phyloP scores from a whole-genome alignment of 2,888 invertebrate species.

The Dasysyrphus albostriatus region DNA sequence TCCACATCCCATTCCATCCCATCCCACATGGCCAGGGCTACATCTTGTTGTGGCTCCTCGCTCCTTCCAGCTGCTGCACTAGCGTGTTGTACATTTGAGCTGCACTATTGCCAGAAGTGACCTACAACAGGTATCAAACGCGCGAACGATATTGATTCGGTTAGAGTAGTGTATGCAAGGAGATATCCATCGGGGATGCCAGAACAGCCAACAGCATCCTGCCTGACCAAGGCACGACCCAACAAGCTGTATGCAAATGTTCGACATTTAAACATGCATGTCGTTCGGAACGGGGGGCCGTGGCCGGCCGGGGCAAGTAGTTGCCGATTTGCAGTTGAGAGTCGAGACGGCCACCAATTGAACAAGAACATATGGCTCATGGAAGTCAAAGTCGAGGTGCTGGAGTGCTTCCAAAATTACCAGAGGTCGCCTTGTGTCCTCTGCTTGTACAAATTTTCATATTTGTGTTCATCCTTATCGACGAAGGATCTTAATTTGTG shows the following conservation, averaged over 20 bases:
- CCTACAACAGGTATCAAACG: slow-evolving; percentile 69
- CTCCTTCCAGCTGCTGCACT: slow-evolving; percentile 40
- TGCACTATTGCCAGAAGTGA: slow-evolving; percentile 61
- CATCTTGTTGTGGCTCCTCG: slow-evolving; percentile 35
- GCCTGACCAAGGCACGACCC: slow-evolving; percentile 73
- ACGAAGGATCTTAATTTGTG: slow-evolving; percentile 71
- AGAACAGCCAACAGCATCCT: slow-evolving; percentile 33
- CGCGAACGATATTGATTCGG: slow-evolving; percentile 69
- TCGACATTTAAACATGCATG: slow-evolving; percentile 75
- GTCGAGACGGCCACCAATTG: slow-evolving; percentile 20
- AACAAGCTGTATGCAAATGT: slow-evolving; percentile 77
- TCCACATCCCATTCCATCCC: slow-evolving; percentile 35
- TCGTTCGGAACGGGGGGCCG: slow-evolving; percentile 45
- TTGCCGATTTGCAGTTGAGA: slow-evolving; percentile 11
- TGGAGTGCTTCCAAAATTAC: slow-evolving; percentile 42
- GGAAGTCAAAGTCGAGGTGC: slow-evolving; percentile 11
- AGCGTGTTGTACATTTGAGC: slow-evolving; percentile 73
- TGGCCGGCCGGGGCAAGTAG: slow-evolving; percentile 13
- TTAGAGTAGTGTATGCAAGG: slow-evolving; percentile 41
- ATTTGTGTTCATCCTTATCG: slow-evolving; percentile 64
- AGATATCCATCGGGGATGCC: slow-evolving; percentile 71
- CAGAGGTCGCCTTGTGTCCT: slow-evolving; percentile 60
- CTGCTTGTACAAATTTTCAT: slow-evolving; percentile 66
- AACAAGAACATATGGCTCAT: slow-evolving; percentile 61
- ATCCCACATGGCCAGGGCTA: slow-evolving; percentile 26